Percentiles rank a stretch among this genome's conserved stretches.
phyloP scores from a whole-genome alignment of 1,140 invertebrate genomes.

The Pollicipes pollicipes region DNA sequence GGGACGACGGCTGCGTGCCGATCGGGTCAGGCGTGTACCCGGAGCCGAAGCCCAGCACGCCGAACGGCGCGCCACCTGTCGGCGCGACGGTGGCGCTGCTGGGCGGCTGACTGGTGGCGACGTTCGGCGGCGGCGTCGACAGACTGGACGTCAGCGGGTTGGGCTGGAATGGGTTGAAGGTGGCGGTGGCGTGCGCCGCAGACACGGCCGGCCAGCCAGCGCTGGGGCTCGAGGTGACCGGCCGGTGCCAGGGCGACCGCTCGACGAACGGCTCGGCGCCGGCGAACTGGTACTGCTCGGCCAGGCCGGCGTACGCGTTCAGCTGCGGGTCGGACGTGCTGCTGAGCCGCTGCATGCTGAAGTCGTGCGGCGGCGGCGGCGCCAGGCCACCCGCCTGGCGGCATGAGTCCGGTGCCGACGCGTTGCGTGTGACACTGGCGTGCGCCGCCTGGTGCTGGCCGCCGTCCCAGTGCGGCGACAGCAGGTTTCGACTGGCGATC shows the following conservation, averaged over 20 bases:
- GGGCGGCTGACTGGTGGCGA: constrained; percentile 11
- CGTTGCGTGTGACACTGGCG: constrained; percentile 48
- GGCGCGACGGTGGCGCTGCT: constrained; percentile 11
- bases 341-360: constrained; percentile 23
- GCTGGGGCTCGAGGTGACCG: constrained; percentile 17
- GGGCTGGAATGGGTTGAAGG: constrained; percentile 13
- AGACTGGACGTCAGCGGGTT: constrained; percentile 17
- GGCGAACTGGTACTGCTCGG: constrained; percentile 13
- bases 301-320: constrained; percentile 14
- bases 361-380: constrained; percentile 14
- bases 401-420: constrained; percentile 50
- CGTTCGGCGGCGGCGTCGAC: constrained; percentile 7
- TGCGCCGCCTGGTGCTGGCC: constrained; percentile 21
- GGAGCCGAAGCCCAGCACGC: constrained; percentile 9
- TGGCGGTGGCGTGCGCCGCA: constrained; percentile 19
- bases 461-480: constrained; percentile 13
- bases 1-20: constrained; percentile 13
- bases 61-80: constrained; percentile 14
- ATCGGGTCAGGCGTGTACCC: constrained; percentile 18
- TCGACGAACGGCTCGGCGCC: constrained; percentile 19
- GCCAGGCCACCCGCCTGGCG: constrained; percentile 14
- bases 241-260: constrained; percentile 7
- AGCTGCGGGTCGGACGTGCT: constrained; percentile 28
- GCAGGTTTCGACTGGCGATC: neutral
- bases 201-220: constrained; percentile 18